Evolutionary conservation across 2,888 invertebrate species (phyloP).

Genomic region (Alsophila aescularia): DNA sequence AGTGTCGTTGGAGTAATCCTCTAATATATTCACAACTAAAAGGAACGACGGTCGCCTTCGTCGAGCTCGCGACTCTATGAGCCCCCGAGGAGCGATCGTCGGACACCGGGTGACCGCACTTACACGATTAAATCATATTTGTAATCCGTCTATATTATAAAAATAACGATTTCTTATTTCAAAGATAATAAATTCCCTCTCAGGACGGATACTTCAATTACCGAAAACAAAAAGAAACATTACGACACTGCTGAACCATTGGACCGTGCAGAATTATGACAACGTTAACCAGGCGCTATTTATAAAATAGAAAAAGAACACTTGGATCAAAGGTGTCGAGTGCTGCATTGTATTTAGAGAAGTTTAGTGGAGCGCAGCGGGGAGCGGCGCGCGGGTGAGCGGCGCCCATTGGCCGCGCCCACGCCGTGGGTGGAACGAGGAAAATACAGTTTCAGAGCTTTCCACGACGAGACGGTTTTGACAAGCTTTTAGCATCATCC

Average conservation of each 20-base stretch:
- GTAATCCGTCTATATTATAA: constrained; percentile 35
- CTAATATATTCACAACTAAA: constrained; percentile 82
- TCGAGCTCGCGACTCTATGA: constrained; percentile 49
- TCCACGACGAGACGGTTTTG: constrained; percentile 62
- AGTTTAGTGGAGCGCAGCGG: constrained; percentile 53
- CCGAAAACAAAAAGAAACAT: constrained; percentile 16
- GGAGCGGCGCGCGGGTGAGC: constrained; percentile 49
- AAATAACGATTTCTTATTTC: neutral
- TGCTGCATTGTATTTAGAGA: constrained; percentile 53
- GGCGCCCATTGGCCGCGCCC: constrained; percentile 80
- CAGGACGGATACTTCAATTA: constrained; percentile 1
- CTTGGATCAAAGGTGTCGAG: constrained; percentile 35
- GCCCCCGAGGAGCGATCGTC: constrained; percentile 65
- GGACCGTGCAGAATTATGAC: constrained; percentile 39
- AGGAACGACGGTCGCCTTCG: constrained; percentile 55
- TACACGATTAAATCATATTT: constrained; percentile 48
- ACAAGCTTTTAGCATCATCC: constrained; percentile 80
- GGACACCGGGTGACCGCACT: constrained; percentile 67
- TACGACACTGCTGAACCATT: constrained; percentile 31
- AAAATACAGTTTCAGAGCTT: constrained; percentile 63
- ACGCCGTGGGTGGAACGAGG: constrained; percentile 71
- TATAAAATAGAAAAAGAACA: constrained; percentile 37
- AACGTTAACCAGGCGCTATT: constrained; percentile 38
- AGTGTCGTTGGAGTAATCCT: constrained; percentile 63
- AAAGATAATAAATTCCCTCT: neutral